Base-by-base conservation (phyloP, 2,113 vertebrate genomes). In the Charina bottae region DNA sequence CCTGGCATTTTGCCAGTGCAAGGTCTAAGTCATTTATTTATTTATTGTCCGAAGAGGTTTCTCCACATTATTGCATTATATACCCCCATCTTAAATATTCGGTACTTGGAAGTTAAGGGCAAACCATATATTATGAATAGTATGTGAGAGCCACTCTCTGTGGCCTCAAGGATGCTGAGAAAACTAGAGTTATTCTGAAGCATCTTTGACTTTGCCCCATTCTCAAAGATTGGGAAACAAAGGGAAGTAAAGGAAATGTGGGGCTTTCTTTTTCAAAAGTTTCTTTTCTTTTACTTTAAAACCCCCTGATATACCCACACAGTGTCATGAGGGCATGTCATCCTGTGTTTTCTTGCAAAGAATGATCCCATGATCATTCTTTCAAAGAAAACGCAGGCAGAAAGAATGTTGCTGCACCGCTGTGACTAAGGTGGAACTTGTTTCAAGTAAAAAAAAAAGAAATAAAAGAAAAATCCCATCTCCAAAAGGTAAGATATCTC, bases 41-140 rank as follows among this genome's bases (percentile, higher is more conserved):
- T 90, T 93, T 56, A 23, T 72, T 83, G 21, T 37, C 26, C 42
- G 53, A 87, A 85, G 58, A 54, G 86, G 4, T 92, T 92, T 85
- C 64, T 6, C 85, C 12, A 23, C 88, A 88, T 72, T 28, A 19
- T 0, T 54, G 49, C 90, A 37, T 78, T 85, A 11, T 68, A 86
- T 7, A 58, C 19, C 4, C 19, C 21, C 21, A 68, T 24, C 8
- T 23, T 55, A 33, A 49, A 46, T 1, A 42, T 21, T 78, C 62
- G 33, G 72, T 53, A 15, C 54, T 24, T 62, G 72, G 72, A 53
- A 49, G 19, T n/a, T 33, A 11, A n/a, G 24, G 56, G 33, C 26
- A 42, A 83, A 15, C 6, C 10, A 17, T n/a, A 28, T 24, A 42
- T 56, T 68, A 42, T 78, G 72, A 42, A 78, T 78, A 78, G 37